Base-by-base conservation (phyloP, 2,797 vertebrate genomes). In the Ptychadena robeensis region DNA sequence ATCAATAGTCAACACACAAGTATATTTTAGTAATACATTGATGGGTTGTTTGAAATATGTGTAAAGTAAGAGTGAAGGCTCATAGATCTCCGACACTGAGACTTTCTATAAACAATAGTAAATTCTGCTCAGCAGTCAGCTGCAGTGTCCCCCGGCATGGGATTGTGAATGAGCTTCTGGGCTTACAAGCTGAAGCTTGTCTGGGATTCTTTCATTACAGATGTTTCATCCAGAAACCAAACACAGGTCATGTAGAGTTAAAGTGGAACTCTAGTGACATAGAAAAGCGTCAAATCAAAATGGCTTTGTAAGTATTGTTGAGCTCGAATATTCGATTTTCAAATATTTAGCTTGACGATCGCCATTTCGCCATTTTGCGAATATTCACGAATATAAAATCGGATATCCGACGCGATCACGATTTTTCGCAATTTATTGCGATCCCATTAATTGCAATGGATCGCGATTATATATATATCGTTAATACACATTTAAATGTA, bases 141-240 rank as follows among this genome's bases (percentile, higher is more conserved):
- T 31, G 34, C 14, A 28, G 28, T 85, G 77, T 63, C 83, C 48
- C 12, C 1, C 28, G 37, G 82, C 38, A 18, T 14, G 14, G 28
- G 32, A 61, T 40, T 63, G 15, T 65, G 25, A 76, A 57, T 57
- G 37, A 76, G 80, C 32, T 80, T 7, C 31, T 27, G 44, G 71
- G 37, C 48, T 34, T 10, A 75, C 78, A 66, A 70, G 83, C 40
- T 32, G 10, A 22, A 76, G 48, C 82, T 65, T 80, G 82, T 73
- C 34, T 71, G 18, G 12, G 31, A 85, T 85, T 85, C 83, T 59
- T 85, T 75, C 72, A 69, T 69, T 70, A 48, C 82, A 85, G 78
- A 70, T 76, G 65, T 69, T 68, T 35, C 34, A 40, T 32, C 57
- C 64, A 18, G 57, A 68, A 64, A 64, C 11, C 66, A 64, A 70